Conservation (phyloP, 2,797 vertebrate species). For the Arrhamphus sclerolepis region DNA sequence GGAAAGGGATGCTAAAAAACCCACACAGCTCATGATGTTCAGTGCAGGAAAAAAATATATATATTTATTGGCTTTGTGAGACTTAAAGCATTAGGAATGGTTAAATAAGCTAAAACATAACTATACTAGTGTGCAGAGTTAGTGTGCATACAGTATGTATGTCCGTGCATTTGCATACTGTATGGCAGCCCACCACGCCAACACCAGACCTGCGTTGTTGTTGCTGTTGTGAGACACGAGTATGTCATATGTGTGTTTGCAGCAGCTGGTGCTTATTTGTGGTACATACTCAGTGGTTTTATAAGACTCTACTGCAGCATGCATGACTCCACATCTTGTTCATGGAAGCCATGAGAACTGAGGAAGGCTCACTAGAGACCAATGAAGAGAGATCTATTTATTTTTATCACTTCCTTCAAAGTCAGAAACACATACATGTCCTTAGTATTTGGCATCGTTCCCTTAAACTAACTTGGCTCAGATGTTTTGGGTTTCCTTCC, state of each 20-base stretch:
- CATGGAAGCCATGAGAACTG: not conserved
- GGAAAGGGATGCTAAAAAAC: conserved; percentile 9
- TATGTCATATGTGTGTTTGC: conserved; percentile 27
- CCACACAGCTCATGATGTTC: conserved; percentile 4
- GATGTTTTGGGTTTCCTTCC: no score
- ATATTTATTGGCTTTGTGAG: conserved; percentile 45
- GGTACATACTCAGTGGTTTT: conserved; percentile 13
- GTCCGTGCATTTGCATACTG: not conserved
- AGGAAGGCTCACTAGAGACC: not conserved
- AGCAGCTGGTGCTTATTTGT: conserved; percentile 5
- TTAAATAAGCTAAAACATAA: conserved; percentile 11
- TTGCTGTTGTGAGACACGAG: conserved; percentile 10
- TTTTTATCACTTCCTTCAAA: no score
- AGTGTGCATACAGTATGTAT: conserved; percentile 4
- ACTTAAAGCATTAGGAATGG: conserved; percentile 34
- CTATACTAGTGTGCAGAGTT: conserved; percentile 4
- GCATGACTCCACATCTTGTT: not conserved
- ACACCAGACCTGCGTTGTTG: conserved; percentile 1
- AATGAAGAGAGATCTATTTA: no score
- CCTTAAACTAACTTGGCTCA: no score
- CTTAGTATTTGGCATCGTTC: no score
- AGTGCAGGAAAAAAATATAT: not conserved
- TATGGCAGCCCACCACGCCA: not conserved
- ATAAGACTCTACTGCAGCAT: conserved; percentile 10
- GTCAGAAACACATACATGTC: no score